Evolutionary conservation across 2,797 vertebrate species (phyloP), one percentile per base, ranked within the genome.

Genomic region (Sciurus carolinensis): DNA sequence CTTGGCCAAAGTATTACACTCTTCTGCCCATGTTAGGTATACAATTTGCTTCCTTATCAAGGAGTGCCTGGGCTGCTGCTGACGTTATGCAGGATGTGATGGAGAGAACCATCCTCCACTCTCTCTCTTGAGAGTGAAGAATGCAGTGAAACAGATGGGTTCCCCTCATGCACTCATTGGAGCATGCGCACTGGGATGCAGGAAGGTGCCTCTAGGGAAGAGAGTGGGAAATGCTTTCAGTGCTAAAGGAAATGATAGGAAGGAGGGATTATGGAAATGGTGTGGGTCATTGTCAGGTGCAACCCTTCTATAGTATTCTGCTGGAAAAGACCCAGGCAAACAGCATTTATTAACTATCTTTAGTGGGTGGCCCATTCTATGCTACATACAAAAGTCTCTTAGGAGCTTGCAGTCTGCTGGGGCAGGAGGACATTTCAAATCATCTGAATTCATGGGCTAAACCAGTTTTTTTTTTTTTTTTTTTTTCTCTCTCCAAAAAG

Each of bases 11-110:
- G 18, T 42, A 44, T 15, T 57, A 69, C 42, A 54, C 59, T 94
- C 76, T 87, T 28, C 26, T 72, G 62, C 30, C 28, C n/a, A 15
- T 71, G 90, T 85, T 75, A 66, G 44, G n/a, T 64, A n/a, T 47
- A 13, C 10, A 8, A 90, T 90, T 84, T 87, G 64, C 69, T 90
- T 87, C 47, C 62, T 87, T 84, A n/a, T 66, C 12, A 30, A 85
- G 30, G 71, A 76, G 69, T 42, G 10, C 57, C 57, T 76, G 59
- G 24, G 20, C 17, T 79, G 57, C n/a, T 64, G 24, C 57, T 20
- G 42, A 76, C 22, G 47, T 76, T 54, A 39, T 30, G 30, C 18
- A 81, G 20, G 5, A 42, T 64, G n/a, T 69, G 44, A 44, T 44
- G 7, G 44, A 24, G 6, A 80, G n/a, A 42, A 39, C 13, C 10